Base-by-base conservation (phyloP, 2,113 vertebrate species). In the Leuciscus idus region DNA sequence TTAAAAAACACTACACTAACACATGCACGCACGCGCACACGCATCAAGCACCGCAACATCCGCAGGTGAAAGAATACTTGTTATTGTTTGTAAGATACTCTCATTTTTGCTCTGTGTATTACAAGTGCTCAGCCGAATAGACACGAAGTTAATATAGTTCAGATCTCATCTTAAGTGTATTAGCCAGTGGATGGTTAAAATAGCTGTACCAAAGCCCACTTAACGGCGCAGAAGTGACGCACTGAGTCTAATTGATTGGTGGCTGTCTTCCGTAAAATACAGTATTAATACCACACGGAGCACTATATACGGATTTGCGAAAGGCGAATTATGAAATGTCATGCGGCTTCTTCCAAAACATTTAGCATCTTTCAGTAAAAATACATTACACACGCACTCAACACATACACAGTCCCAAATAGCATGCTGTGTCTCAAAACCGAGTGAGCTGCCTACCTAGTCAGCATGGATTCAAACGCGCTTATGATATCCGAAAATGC, bases 201-300 rank as follows among this genome's bases (percentile, higher is more conserved):
- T 82, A 70, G 55, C 55, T 33, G 55, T 17, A 39, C 17, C 62
- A 33, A 50, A 68, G 57, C 79, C 26, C 80, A 82, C 62, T 82
- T 82, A 70, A 50, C 39, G 61, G 62, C 64, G 64, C 81, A 72
- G 26, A 72, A 83, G 48, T 83, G 81, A 72, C 66, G 81, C 81
- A 83, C 68, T 36, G 68, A 39, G 50, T 73, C 30, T 84, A 43
- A 84, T 74, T 73, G 50, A 84, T 55, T 19, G 46, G 80, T 52
- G 79, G 50, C 79, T 39, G 39, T 82, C 48, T 26, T 84, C 30
- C 21, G 28, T 68, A 12, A 66, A 48, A 81, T 36, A 48, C 79
- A 21, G 59, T 21, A 64, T 30, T 81, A 64, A 36, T 23, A 74
- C 36, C 17, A 23, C 57, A 76, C 36, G 15, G 19, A 79, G 17